Evolutionary conservation across 2,797 vertebrate species (phyloP), one percentile per base, ranked within the genome.

Genomic region (Eospalax fontanierii): DNA sequence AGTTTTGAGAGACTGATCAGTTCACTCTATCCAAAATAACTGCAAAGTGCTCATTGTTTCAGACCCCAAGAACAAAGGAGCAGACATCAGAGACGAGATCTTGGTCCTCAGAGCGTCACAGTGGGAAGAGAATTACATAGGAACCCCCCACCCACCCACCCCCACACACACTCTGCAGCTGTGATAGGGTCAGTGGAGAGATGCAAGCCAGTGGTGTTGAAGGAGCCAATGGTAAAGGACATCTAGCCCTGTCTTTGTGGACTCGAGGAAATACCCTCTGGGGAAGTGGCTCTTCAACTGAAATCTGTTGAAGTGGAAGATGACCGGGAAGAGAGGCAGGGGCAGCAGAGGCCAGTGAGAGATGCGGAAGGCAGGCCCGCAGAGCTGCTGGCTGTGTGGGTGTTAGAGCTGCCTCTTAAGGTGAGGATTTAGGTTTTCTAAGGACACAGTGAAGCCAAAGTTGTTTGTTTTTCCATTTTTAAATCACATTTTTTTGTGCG

Each of bases 11-110:
- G 46, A 85, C 8, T 3, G 12, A 70, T 95, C 43, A 94, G 89
- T 92, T 95, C 59, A 83, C 11, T 46, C 5, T 16, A 70, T 84
- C 28, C 46, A 70, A 96, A 96, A 75, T 79, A 86, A 57, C 74
- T 43, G 21, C 7, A 33, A 71, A 74, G n/a, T 40, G 76, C 73
- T 76, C 33, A 33, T 40, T 74, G 26, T 89, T 74, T 22, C 73
- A 74, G 46, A 65, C n/a, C 35, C 83, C 71, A 75, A 28, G 59
- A 59, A 78, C 66, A 76, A 0, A 80, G 66, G 7, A 83, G n/a
- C 50, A 74, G 79, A 80, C 16, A 46, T 68, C 8, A 65, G 18
- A 82, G 73, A 70, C 26, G 43, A 8, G 73, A 43, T 43, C 65
- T 26, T 10, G 74, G 28, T 38, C 76, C 54, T 95, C 91, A 87